Percentiles rank a stretch among this genome's conserved stretches.
These are phyloP conservation scores for Gryon sp. DNA, from an alignment of 1,140 invertebrate species.

Conservation along the genomic window DNA sequence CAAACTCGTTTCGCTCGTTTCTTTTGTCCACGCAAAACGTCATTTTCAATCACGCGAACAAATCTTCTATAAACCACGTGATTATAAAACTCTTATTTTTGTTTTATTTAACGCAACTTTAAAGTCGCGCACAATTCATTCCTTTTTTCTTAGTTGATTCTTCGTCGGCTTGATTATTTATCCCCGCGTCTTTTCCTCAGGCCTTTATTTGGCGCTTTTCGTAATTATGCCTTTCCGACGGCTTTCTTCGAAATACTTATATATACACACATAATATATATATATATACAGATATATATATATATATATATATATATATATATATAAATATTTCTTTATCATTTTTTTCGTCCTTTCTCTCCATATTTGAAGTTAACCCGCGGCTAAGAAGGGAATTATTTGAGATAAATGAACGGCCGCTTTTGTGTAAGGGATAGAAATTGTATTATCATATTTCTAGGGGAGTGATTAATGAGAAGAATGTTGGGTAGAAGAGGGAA, in stretches of 20 bases:
- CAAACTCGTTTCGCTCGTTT: background rate
- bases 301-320: constrained; percentile 15
- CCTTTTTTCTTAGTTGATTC: constrained; percentile 24
- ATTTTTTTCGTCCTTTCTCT: background rate
- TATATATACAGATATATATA: constrained; percentile 7
- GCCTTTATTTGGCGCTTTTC: constrained; percentile 34
- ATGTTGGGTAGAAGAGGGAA: constrained; percentile 8
- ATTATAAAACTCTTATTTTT: constrained; percentile 34
- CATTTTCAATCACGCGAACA: constrained; percentile 44
- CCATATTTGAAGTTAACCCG: constrained; percentile 41
- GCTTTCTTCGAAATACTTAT: background rate
- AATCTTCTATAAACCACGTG: constrained; percentile 13
- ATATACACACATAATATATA: background rate
- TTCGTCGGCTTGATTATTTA: constrained; percentile 41
- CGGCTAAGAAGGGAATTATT: constrained; percentile 43
- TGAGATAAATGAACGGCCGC: constrained; percentile 49
- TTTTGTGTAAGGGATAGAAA: constrained; percentile 44
- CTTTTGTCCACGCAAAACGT: constrained; percentile 27
- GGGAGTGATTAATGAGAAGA: constrained; percentile 40
- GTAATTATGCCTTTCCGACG: constrained; percentile 28
- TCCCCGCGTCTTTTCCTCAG: constrained; percentile 37
- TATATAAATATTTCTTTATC: constrained; percentile 1
- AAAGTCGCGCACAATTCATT: constrained; percentile 21
- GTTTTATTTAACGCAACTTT: constrained; percentile 37
- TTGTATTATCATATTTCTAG: constrained; percentile 58